Conservation (phyloP, 2,113 vertebrate genomes). For the Seriola rivoliana region DNA sequence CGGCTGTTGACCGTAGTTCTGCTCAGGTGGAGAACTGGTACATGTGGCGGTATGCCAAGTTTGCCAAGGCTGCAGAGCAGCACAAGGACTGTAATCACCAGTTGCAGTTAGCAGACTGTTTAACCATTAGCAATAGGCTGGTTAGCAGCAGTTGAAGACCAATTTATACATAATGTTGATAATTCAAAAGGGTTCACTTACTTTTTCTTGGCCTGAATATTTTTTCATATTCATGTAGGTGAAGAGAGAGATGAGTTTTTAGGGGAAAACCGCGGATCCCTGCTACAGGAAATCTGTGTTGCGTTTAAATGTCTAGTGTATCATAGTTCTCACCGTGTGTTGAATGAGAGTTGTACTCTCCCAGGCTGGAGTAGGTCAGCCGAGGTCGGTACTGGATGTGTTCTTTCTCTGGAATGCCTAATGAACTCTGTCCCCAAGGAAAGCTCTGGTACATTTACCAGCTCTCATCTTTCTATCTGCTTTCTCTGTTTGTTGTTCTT, state of each 20-base stretch:
- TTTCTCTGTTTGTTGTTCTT: constrained; percentile 10
- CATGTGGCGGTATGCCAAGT: too few relatives aligned
- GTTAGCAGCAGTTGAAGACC: too few relatives aligned
- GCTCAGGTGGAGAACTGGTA: too few relatives aligned
- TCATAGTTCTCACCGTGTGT: constrained; percentile 36
- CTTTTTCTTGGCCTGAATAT: not conserved
- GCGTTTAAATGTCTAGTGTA: not conserved
- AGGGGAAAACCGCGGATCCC: not conserved
- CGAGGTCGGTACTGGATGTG: constrained; percentile 52
- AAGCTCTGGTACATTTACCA: constrained; percentile 7
- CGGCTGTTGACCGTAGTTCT: too few relatives aligned
- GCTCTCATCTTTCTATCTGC: constrained; percentile 27
- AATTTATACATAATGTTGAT: too few relatives aligned
- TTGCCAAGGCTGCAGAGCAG: too few relatives aligned
- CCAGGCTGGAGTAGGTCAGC: constrained; percentile 51
- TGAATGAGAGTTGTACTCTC: constrained; percentile 32
- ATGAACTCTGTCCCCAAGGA: constrained; percentile 43
- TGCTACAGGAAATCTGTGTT: constrained; percentile 11
- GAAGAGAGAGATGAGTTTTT: not conserved
- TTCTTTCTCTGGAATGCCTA: constrained; percentile 33
- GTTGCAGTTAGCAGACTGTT: too few relatives aligned
- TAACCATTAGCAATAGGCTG: too few relatives aligned
- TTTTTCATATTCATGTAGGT: not conserved
- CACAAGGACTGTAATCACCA: too few relatives aligned
- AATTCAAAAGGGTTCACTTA: too few relatives aligned